Evolutionary conservation across 2,888 invertebrate species (phyloP), one percentile per base, ranked within the genome.

Genomic region (Cataglyphis albicans): DNA sequence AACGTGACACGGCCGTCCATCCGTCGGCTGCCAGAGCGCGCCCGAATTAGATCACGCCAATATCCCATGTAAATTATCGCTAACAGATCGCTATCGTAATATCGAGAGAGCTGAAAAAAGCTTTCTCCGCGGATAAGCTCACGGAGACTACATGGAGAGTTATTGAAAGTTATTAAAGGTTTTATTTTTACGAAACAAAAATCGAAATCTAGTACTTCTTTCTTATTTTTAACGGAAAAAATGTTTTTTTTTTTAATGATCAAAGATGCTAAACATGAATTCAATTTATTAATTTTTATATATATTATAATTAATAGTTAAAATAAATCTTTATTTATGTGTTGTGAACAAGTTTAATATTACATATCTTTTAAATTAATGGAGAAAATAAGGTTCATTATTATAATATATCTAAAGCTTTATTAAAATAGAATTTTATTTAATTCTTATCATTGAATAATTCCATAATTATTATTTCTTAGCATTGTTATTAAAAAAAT

Each of bases 1-100:
- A 85, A 87, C 87, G 86, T 83, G 90, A 90, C 88, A 88, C 83
- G 83, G 15, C 52, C 85, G 87, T 85, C 84, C 82, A 68, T 86
- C 86, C 74, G 64, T 81, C 74, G 74, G 55, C 52, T 84, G 88
- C 70, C 83, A 67, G 70, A 70, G 44, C 83, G 48, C 72, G 52
- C 84, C 87, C 74, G 83, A 90, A 90, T 90, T 90, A 90, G 90
- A 90, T 90, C 88, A 68, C 85, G 86, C 78, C 86, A 84, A 90
- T 88, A 87, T 89, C 90, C 81, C 75, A 78, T 81, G 87, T 85
- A 86, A 90, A 89, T 89, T 87, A 90, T 88, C 87, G 70, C 81
- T 84, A 89, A 87, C 88, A 65, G 82, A 72, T 73, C 35, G 18
- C 35, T 55, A 44, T n/a, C 61, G 81, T 84, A 73, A 70, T 64